Evolutionary conservation across 1,140 invertebrate species (phyloP).

Genomic region (Maconellicoccus hirsutus): DNA sequence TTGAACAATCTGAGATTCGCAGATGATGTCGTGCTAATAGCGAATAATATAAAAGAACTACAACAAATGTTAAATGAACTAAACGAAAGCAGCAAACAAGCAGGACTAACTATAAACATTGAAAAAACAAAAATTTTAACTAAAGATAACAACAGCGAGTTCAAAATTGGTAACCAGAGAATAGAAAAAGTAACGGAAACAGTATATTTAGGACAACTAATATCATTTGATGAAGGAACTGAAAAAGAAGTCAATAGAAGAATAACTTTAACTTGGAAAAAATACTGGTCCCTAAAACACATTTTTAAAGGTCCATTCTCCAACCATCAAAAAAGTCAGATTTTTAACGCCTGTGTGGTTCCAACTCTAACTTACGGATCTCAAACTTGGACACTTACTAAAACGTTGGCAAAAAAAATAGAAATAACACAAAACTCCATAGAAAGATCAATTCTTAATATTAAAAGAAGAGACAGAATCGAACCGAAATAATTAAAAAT

Average conservation of each 20-base stretch:
- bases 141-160: background rate
- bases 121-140: constrained; percentile 25
- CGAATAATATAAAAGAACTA: constrained; percentile 23
- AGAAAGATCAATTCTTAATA: constrained; percentile 9
- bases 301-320: constrained; percentile 18
- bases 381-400: constrained; percentile 25
- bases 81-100: constrained; percentile 10
- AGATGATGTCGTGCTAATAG: constrained; percentile 32
- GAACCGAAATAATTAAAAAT: background rate
- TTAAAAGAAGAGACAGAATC: no score
- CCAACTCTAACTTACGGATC: constrained; percentile 24
- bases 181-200: constrained; percentile 21
- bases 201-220: constrained; percentile 16
- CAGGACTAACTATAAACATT: constrained; percentile 24
- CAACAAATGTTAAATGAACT: constrained; percentile 21
- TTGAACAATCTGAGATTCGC: constrained; percentile 34
- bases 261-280: constrained; percentile 24
- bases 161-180: constrained; percentile 13
- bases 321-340: background rate
- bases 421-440: constrained; percentile 13
- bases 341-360: constrained; percentile 18
- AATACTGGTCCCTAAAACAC: constrained; percentile 23
- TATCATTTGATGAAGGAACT: background rate
- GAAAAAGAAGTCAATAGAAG: constrained; percentile 24
- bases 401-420: constrained; percentile 12